Conservation (phyloP, 2,888 invertebrate species). For the Epistrophella euchroma region DNA sequence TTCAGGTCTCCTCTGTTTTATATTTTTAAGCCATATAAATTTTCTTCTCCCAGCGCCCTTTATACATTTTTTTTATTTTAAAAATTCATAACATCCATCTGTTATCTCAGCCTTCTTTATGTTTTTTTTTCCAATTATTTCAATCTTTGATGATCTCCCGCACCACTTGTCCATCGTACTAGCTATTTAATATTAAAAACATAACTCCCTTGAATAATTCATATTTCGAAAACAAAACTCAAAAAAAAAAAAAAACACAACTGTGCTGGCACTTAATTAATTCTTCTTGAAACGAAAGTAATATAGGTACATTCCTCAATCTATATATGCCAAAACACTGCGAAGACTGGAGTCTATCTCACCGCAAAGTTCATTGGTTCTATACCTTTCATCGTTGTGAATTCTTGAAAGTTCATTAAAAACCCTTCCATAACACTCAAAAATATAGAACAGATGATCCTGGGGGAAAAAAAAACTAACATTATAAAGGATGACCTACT, state of each 20-base stretch:
- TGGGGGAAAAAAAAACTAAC: constrained; percentile 27
- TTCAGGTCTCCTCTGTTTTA: background rate
- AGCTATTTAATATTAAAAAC: constrained; percentile 49
- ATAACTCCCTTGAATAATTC: constrained; percentile 57
- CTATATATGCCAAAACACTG: constrained; percentile 23
- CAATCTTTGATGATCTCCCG: constrained; percentile 35
- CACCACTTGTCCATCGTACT: constrained; percentile 25
- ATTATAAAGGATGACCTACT: constrained; percentile 61
- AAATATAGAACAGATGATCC: constrained; percentile 56
- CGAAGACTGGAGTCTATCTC: background rate
- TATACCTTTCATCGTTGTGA: constrained; percentile 11
- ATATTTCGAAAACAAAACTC: constrained; percentile 10
- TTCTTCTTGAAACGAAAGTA: constrained; percentile 42
- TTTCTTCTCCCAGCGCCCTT: background rate
- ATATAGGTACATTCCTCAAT: background rate
- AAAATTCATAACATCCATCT: background rate
- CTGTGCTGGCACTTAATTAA: constrained; percentile 66
- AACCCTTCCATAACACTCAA: constrained; percentile 23
- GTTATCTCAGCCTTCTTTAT: background rate
- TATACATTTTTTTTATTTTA: background rate
- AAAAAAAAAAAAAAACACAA: background rate
- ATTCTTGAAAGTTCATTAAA: constrained; percentile 48
- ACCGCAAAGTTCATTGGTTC: constrained; percentile 8
- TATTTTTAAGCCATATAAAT: background rate
- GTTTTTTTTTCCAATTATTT: constrained; percentile 31